Conservation (phyloP, 2,797 vertebrate species). For the Parotocinclus haroldoi region DNA sequence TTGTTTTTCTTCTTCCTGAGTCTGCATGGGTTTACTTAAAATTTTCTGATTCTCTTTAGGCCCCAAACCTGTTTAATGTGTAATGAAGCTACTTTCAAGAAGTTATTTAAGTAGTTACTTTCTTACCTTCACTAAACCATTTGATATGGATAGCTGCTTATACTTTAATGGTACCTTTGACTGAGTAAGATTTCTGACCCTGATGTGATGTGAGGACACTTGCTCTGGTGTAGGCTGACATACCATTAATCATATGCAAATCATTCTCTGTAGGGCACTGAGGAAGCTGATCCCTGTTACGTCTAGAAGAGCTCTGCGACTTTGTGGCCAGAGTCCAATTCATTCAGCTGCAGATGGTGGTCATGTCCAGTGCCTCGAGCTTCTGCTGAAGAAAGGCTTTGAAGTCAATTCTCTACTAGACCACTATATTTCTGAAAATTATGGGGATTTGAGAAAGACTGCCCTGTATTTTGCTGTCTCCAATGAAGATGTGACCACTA, state of each 20-base stretch:
- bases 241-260: neutral
- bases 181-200: too few relatives aligned
- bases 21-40: too few relatives aligned
- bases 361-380: slow-evolving; percentile 73
- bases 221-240: neutral
- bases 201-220: neutral
- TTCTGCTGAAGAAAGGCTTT: slow-evolving; percentile 73
- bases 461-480: slow-evolving; percentile 79
- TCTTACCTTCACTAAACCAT: too few relatives aligned
- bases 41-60: too few relatives aligned
- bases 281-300: slow-evolving; percentile 82
- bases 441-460: slow-evolving; percentile 73
- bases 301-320: slow-evolving; percentile 71
- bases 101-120: too few relatives aligned
- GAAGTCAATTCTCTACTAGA: slow-evolving; percentile 78
- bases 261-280: slow-evolving; percentile 65
- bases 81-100: too few relatives aligned
- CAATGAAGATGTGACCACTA: slow-evolving; percentile 77
- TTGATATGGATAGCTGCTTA: too few relatives aligned
- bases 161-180: too few relatives aligned
- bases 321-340: slow-evolving; percentile 77
- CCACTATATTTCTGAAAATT: slow-evolving; percentile 74
- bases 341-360: slow-evolving; percentile 82
- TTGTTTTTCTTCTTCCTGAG: too few relatives aligned
- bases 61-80: too few relatives aligned